These are phyloP conservation scores for Drosophila burlai DNA, from an alignment of 1,140 invertebrate species.

Conservation along the genomic window DNA sequence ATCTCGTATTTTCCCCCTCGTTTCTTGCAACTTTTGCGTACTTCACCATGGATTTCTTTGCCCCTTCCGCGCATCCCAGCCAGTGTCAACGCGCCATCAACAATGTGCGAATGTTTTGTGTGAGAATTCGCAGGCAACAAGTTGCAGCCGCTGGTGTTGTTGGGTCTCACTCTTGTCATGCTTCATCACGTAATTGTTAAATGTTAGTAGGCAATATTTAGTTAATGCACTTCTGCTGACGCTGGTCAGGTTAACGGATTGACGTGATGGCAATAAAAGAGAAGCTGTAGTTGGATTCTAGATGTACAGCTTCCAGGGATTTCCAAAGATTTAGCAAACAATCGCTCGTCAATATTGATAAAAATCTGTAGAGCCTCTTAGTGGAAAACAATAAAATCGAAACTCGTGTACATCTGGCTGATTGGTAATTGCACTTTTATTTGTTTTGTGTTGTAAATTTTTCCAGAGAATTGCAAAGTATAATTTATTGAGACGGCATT, in stretches of 20 bases:
- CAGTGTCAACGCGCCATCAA: conserved; percentile 64
- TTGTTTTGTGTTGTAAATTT: conserved; percentile 28
- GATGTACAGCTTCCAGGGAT: conserved; percentile 4
- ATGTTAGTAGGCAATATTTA: conserved; percentile 44
- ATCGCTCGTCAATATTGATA: conserved; percentile 15
- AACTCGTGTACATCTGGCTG: conserved; percentile 17
- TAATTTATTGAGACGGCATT: conserved; percentile 53
- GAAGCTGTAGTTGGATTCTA: conserved; percentile 9
- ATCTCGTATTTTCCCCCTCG: conserved; percentile 2
- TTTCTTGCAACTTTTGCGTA: conserved; percentile 47
- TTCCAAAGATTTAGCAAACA: conserved; percentile 19
- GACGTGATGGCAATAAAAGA: conserved; percentile 6
- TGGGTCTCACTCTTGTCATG: conserved; percentile 45
- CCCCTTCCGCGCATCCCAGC: neutral
- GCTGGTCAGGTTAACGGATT: conserved; percentile 19
- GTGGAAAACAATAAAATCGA: conserved; percentile 34
- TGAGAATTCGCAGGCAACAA: conserved; percentile 61
- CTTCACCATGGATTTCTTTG: conserved; percentile 35
- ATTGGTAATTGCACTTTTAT: conserved; percentile 49
- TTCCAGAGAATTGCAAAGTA: conserved; percentile 53
- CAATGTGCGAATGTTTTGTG: conserved; percentile 69
- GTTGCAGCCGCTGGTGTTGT: conserved; percentile 37
- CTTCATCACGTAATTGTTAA: conserved; percentile 57
- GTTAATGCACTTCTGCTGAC: conserved; percentile 29
- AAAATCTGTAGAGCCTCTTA: conserved; percentile 8